phyloP scores from a whole-genome alignment of 2,113 vertebrate species.

The Sterrhoptilus dennistouni region DNA sequence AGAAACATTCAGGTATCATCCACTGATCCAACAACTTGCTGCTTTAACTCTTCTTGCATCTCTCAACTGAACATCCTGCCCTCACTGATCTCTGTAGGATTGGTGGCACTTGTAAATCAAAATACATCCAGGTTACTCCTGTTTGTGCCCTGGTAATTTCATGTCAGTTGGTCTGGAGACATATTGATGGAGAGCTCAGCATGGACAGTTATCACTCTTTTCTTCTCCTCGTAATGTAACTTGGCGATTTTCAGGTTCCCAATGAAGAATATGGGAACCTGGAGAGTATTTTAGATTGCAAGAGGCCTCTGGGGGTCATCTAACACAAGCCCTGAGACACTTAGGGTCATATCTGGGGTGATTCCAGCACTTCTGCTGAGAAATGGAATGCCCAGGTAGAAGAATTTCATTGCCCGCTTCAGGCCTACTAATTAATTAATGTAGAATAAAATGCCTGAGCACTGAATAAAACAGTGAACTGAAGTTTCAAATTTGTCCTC shows the following conservation, averaged over 20 bases:
- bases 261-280: background rate
- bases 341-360: background rate
- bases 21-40: background rate
- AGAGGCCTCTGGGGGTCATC: background rate
- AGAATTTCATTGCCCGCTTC: fast-evolving
- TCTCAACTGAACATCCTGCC: background rate
- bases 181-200: background rate
- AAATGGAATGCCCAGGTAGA: background rate
- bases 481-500: background rate
- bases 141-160: background rate
- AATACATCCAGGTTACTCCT: background rate
- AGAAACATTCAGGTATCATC: background rate
- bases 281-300: background rate
- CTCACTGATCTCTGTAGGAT: background rate
- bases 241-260: background rate
- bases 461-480: background rate
- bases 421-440: background rate
- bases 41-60: background rate
- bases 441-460: background rate
- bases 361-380: background rate
- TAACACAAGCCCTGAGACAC: background rate
- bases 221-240: background rate
- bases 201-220: background rate
- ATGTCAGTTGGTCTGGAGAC: background rate
- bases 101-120: background rate